Percentiles rank a stretch among this genome's conserved stretches.
phyloP scores from a whole-genome alignment of 2,888 invertebrate genomes.

The Anagyrus pseudococci region DNA sequence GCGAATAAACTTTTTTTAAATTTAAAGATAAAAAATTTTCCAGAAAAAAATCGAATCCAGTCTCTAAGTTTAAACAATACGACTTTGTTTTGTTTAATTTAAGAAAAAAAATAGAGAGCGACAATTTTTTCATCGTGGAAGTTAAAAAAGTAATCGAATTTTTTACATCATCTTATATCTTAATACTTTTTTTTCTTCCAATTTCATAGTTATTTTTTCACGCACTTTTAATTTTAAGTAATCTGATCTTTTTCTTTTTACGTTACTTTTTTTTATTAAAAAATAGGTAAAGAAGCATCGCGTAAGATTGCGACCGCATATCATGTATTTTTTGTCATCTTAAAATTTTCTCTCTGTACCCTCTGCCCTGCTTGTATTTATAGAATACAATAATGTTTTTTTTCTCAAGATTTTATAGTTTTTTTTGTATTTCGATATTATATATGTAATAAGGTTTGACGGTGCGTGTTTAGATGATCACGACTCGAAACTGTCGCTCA shows the following conservation, averaged over 20 bases:
- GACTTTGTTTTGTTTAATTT: too few species aligned
- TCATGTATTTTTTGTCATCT: constrained; percentile 20
- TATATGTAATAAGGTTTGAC: constrained; percentile 35
- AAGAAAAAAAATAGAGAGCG: constrained; percentile 32
- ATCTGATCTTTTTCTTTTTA: constrained; percentile 30
- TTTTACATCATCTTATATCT: constrained; percentile 12
- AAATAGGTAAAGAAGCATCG: constrained; percentile 54
- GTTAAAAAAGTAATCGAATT: constrained; percentile 28
- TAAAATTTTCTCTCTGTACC: constrained; percentile 19
- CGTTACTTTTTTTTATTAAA: constrained; percentile 44
- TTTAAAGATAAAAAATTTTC: too few species aligned
- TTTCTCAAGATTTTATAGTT: constrained; percentile 17
- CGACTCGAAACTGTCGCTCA: constrained; percentile 42
- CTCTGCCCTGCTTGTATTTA: constrained; percentile 27
- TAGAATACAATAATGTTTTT: constrained; percentile 35
- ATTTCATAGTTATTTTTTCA: constrained; percentile 17
- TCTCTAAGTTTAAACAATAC: too few species aligned
- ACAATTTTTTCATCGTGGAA: constrained; percentile 32
- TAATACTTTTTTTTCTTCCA: constrained; percentile 2
- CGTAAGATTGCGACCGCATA: constrained; percentile 15
- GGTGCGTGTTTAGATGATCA: constrained; percentile 48
- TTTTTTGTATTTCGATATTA: constrained; percentile 30
- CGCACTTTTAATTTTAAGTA: constrained; percentile 32
- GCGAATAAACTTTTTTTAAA: too few species aligned
- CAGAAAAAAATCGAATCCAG: too few species aligned